Conservation (phyloP, 2,888 invertebrate species). For the Agonopterix subpropinquella region DNA sequence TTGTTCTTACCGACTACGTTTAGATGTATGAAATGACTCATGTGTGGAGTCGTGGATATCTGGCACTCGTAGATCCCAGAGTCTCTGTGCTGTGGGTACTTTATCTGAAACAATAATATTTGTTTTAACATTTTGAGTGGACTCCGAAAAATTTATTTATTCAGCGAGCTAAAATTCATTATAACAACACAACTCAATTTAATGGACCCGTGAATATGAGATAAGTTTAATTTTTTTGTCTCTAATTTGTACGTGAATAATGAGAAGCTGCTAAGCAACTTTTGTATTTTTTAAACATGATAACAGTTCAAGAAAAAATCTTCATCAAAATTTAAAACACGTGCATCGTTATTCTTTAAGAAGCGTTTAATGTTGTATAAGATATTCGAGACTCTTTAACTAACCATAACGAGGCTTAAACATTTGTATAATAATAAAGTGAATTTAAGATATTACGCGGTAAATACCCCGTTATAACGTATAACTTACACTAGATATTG, state of each 20-base stretch:
- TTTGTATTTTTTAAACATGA: neutral
- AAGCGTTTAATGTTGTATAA: no score
- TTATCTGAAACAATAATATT: constrained; percentile 79
- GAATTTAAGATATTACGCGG: no score
- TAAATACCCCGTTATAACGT: no score
- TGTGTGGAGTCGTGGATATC: constrained; percentile 94
- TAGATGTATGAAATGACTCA: constrained; percentile 93
- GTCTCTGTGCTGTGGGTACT: constrained; percentile 93
- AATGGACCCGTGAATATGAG: constrained; percentile 11
- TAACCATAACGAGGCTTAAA: no score
- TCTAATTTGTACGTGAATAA: neutral
- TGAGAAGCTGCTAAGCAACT: neutral
- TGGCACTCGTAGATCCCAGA: constrained; percentile 95
- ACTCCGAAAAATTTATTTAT: constrained; percentile 2
- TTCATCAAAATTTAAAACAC: no score
- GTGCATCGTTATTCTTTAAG: no score
- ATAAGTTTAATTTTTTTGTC: constrained; percentile 5
- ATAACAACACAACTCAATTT: constrained; percentile 11
- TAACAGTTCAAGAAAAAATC: no score
- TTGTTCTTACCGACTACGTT: constrained; percentile 90
- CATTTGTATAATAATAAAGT: no score
- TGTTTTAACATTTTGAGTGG: neutral
- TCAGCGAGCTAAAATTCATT: constrained; percentile 8
- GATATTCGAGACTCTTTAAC: no score
- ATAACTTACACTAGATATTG: no score